Conservation (phyloP, 2,113 vertebrate species). For the Indicator maculatus region DNA sequence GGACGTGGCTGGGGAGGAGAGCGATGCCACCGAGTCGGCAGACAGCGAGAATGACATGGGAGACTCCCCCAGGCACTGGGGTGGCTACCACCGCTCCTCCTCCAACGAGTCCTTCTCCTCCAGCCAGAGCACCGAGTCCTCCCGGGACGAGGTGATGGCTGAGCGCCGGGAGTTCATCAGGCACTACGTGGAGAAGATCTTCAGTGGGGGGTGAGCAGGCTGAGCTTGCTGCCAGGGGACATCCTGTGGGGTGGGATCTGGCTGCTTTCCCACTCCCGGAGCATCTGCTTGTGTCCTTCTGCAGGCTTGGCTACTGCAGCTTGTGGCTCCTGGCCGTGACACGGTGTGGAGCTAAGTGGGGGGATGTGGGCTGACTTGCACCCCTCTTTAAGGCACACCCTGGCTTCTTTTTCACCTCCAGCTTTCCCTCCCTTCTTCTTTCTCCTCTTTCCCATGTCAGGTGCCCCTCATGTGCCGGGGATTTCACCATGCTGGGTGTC, state of each 20-base stretch:
- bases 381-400: neutral
- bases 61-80: conserved; percentile 78
- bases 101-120: conserved; percentile 87
- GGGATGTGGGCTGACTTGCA: fast-evolving
- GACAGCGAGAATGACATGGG: conserved; percentile 91
- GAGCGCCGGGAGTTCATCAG: conserved; percentile 88
- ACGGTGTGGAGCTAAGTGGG: fast-evolving
- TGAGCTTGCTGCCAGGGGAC: neutral
- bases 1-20: conserved; percentile 71
- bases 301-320: fast-evolving
- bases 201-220: conserved; percentile 83
- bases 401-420: neutral
- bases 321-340: fast-evolving
- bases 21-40: conserved; percentile 90
- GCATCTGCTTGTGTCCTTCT: neutral
- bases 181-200: conserved; percentile 91
- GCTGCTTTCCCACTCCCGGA: fast-evolving
- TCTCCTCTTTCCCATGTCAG: neutral
- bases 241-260: fast-evolving
- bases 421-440: neutral
- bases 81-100: conserved; percentile 81
- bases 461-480: fast-evolving
- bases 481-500: fast-evolving
- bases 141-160: conserved; percentile 68
- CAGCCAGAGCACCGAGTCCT: conserved; percentile 82